Conservation (phyloP, 1,140 invertebrate species). For the Catajapyx aquilonaris region DNA sequence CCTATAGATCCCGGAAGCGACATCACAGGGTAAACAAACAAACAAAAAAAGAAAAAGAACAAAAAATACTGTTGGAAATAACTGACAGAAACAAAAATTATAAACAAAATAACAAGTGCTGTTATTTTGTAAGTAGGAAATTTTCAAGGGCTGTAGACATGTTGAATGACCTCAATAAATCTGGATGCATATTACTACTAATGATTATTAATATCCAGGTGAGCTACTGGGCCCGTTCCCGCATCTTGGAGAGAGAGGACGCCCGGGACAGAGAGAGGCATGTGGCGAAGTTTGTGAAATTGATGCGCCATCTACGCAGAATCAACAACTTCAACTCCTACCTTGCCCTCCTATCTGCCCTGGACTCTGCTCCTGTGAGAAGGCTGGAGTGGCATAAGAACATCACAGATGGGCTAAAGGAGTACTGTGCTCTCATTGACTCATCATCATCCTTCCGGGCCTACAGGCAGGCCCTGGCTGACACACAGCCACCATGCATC, state of each 20-base stretch:
- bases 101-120: no score
- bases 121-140: no score
- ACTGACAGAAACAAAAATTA: no score
- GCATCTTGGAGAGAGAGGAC: conserved; percentile 56
- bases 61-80: no score
- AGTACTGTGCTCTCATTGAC: conserved; percentile 89
- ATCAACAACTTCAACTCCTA: conserved; percentile 99
- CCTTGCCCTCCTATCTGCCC: conserved; percentile 80
- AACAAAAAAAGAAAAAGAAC: no score
- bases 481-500: conserved; percentile 91
- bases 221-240: conserved; percentile 44
- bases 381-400: conserved; percentile 80
- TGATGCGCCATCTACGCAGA: conserved; percentile 92
- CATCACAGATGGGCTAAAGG: conserved; percentile 77
- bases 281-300: conserved; percentile 92
- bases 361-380: conserved; percentile 88
- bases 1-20: no score
- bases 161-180: no score
- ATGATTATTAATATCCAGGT: no score
- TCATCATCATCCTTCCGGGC: conserved; percentile 87
- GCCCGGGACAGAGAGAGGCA: conserved; percentile 89
- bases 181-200: no score
- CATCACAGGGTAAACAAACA: no score
- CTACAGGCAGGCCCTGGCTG: conserved; percentile 78
- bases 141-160: no score